Percentiles rank a stretch among this genome's conserved stretches.
phyloP scores from a whole-genome alignment of 2,797 vertebrate species.

The Carcharodon carcharias region DNA sequence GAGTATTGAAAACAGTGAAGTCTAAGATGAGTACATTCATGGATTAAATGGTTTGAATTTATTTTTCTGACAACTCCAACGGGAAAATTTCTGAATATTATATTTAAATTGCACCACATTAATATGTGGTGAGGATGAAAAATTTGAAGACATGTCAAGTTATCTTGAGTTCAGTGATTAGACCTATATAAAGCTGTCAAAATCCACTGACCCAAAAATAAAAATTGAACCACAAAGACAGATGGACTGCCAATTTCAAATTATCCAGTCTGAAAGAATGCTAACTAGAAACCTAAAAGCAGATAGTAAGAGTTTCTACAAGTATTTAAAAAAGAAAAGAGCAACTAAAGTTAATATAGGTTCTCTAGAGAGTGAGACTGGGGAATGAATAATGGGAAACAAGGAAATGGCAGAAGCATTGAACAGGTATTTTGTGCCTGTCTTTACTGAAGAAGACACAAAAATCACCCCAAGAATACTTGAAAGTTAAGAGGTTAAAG shows the following conservation, averaged over 20 bases:
- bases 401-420: too few species aligned
- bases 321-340: too few species aligned
- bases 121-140: background rate
- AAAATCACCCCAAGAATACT: too few species aligned
- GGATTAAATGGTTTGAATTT: background rate
- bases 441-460: too few species aligned
- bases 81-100: background rate
- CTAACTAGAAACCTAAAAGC: too few species aligned
- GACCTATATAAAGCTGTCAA: background rate
- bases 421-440: too few species aligned
- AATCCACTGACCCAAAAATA: background rate
- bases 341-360: too few species aligned
- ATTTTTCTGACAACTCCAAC: background rate
- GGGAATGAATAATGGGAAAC: too few species aligned
- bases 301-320: too few species aligned
- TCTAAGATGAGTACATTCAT: background rate
- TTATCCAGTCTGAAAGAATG: background rate
- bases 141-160: background rate
- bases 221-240: background rate
- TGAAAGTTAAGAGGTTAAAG: too few species aligned
- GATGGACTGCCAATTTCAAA: background rate
- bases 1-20: background rate
- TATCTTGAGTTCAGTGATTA: background rate
- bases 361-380: too few species aligned
- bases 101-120: background rate